phyloP scores from a whole-genome alignment of 2,797 vertebrate genomes.

The Meriones psammophilus region DNA sequence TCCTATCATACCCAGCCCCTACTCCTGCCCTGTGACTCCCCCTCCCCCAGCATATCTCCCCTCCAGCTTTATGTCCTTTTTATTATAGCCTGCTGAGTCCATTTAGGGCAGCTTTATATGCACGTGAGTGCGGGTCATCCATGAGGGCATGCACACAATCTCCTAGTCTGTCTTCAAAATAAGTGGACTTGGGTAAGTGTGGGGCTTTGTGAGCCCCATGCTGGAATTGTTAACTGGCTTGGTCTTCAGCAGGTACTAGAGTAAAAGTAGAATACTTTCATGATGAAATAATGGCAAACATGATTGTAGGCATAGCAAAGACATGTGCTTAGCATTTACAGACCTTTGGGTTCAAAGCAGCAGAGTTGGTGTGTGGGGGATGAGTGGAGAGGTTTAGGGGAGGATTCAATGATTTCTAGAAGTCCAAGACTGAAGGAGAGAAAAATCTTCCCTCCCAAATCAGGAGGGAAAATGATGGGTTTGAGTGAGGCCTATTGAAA shows the following conservation, averaged over 20 bases:
- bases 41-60: neutral
- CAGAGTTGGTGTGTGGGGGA: neutral
- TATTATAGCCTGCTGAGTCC: neutral
- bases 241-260: neutral
- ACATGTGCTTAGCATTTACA: neutral
- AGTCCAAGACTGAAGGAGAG: neutral
- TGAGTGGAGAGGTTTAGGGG: neutral
- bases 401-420: neutral
- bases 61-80: neutral
- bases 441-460: neutral
- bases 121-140: neutral
- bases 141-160: neutral
- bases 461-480: neutral
- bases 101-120: neutral
- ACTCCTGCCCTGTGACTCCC: no score
- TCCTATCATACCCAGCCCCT: neutral
- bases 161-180: neutral
- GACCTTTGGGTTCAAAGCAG: neutral
- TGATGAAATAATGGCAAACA: conserved; percentile 37
- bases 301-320: neutral
- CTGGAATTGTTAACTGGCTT: neutral
- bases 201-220: neutral
- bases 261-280: neutral
- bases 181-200: no score
- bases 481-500: conserved; percentile 18